Base-by-base conservation (phyloP, 2,888 invertebrate genomes). In the Ctena decussata region DNA sequence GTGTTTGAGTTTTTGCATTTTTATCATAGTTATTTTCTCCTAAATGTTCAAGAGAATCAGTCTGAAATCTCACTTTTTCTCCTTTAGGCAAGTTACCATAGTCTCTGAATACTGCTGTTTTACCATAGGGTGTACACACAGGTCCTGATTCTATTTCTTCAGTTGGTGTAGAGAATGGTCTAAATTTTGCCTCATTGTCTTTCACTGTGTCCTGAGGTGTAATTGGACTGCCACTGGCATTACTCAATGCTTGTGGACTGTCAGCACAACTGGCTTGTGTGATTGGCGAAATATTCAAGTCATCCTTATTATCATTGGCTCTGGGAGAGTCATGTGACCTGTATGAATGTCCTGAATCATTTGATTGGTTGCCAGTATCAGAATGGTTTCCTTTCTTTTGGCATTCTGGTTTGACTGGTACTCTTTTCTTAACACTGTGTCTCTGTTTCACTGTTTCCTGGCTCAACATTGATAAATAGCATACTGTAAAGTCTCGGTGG, bases 401-500 rank as follows among this genome's bases (percentile, higher is more conserved):
- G 11, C 37, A n/a, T 35, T 69, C 77, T 24, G 44, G 44, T 32
- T 69, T 65, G 15, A 21, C 18, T 57, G 57, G 27, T 30, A 27
- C 35, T 69, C 49, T 57, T 46, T 75, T 78, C 49, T 72, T 80
- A 0, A 57, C 32, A 30, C 78, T 77, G n/a, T 30, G 57, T 65
- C 71, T 88, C 0, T 86, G 78, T 77, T 84, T 86, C 18, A 41
- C 24, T 71, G 77, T 82, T 8, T 93, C 93, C 12, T 82, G 82
- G 81, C 94, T 94, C 21, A 94, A 70, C 57, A 87, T 82, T 2
- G 94, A 94, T 27, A 94, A 85, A 77, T 93, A 94, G 72, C 94
- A 93, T 8, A 94, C 91, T 5, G 94, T 95, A 82, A 94, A 94
- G 76, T 94, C 94, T 76, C 91, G 91, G 0, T 89, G 85, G 77